Percentiles rank a stretch among this genome's conserved stretches.
These are phyloP conservation scores for Vanessa cardui DNA, from an alignment of 2,888 invertebrate species.

Conservation along the genomic window DNA sequence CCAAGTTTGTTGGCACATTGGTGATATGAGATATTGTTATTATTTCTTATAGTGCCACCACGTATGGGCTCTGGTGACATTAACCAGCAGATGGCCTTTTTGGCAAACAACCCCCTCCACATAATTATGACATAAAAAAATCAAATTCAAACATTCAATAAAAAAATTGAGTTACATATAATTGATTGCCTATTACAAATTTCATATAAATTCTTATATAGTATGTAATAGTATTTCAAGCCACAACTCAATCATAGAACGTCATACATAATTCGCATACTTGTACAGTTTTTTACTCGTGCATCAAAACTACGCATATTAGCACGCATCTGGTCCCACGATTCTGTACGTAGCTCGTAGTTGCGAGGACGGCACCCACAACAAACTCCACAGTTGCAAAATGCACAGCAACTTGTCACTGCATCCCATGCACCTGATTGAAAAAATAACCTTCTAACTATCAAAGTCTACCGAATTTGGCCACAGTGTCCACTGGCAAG, in stretches of 20 bases:
- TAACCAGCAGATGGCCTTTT: too few species aligned
- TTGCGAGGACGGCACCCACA: conserved; percentile 51
- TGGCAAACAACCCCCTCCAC: too few species aligned
- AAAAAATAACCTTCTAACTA: too few species aligned
- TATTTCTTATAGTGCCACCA: too few species aligned
- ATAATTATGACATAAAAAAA: too few species aligned
- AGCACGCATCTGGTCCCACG: conserved; percentile 47
- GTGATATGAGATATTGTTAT: too few species aligned
- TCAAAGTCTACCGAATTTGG: too few species aligned
- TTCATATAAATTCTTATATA: background rate
- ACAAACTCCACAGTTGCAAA: conserved; percentile 56
- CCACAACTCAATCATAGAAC: background rate
- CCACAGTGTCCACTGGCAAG: too few species aligned
- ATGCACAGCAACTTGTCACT: conserved; percentile 56
- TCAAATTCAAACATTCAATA: too few species aligned
- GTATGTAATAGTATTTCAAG: background rate
- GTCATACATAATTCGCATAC: conserved; percentile 61
- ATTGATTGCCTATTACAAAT: background rate
- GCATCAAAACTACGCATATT: conserved; percentile 63
- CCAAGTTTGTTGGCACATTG: too few species aligned
- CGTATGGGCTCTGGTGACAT: too few species aligned
- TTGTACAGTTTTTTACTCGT: conserved; percentile 51
- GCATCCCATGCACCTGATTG: conserved; percentile 59
- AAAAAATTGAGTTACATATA: too few species aligned
- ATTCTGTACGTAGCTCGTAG: conserved; percentile 56